Conservation (phyloP, 2,797 vertebrate genomes). For the Lepidocolaptes lacrymiger region DNA sequence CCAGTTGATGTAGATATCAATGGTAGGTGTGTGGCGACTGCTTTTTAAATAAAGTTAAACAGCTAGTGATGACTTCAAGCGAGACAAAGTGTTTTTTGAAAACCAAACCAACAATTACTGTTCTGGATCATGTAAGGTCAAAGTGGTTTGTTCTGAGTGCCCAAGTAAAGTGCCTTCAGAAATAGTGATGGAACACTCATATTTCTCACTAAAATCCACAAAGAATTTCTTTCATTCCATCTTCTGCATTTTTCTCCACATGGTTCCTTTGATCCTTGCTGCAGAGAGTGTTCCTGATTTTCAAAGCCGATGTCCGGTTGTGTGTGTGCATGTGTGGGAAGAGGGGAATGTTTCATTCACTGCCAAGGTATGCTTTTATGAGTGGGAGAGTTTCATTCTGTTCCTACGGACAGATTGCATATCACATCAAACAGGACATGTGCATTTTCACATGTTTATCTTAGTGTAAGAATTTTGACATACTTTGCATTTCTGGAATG, state of each 20-base stretch:
- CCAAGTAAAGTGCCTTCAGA: background rate
- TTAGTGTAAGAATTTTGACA: background rate
- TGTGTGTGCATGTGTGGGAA: slow-evolving; percentile 10
- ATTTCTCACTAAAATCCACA: background rate
- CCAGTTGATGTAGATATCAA: background rate
- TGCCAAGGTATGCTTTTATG: slow-evolving; percentile 42
- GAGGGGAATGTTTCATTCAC: background rate
- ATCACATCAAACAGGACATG: background rate
- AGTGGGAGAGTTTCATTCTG: background rate
- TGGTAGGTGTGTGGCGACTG: background rate
- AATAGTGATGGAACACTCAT: background rate
- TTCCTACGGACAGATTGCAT: background rate
- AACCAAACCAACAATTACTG: background rate
- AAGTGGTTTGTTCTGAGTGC: background rate
- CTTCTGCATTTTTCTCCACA: background rate
- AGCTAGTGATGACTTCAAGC: background rate
- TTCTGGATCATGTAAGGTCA: background rate
- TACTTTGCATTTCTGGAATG: background rate
- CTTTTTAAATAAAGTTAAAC: background rate
- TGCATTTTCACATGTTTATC: background rate
- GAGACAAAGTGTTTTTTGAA: background rate
- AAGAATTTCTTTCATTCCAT: slow-evolving; percentile 1
- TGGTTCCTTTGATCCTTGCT: slow-evolving; percentile 33
- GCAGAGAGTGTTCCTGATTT: background rate
- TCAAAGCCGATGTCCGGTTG: slow-evolving; percentile 20